phyloP scores from a whole-genome alignment of 2,888 invertebrate genomes.

The Parascotia fuliginaria region DNA sequence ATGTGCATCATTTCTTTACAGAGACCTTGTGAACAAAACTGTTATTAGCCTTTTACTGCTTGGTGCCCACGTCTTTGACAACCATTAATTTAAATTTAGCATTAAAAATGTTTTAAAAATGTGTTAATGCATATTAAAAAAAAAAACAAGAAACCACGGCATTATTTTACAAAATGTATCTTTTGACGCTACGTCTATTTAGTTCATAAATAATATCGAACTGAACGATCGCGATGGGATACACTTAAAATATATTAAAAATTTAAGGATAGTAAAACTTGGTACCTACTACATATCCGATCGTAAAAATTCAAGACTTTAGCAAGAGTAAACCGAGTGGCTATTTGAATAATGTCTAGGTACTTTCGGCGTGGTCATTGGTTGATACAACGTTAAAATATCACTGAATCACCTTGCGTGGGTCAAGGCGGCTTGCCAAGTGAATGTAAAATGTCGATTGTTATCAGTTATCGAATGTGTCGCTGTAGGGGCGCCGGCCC shows the following conservation, averaged over 20 bases:
- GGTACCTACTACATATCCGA: conserved; percentile 11
- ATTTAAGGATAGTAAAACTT: conserved; percentile 16
- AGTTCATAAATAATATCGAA: too few species aligned
- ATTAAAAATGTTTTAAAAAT: conserved; percentile 3
- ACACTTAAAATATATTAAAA: conserved; percentile 18
- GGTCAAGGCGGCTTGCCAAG: conserved; percentile 77
- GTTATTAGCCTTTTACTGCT: conserved; percentile 22
- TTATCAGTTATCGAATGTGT: conserved; percentile 61
- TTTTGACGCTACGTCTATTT: too few species aligned
- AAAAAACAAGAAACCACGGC: neutral
- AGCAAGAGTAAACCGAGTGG: conserved; percentile 45
- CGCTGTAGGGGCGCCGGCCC: conserved; percentile 24
- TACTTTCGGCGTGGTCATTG: conserved; percentile 79
- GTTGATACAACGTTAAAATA: conserved; percentile 74
- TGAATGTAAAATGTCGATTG: conserved; percentile 77
- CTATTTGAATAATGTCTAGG: conserved; percentile 62
- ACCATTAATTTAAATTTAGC: neutral
- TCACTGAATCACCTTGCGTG: conserved; percentile 81
- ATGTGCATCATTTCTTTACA: conserved; percentile 34
- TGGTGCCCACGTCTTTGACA: conserved; percentile 7
- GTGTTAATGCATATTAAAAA: neutral
- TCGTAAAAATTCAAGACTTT: conserved; percentile 22
- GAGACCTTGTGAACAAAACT: conserved; percentile 15
- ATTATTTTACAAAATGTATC: neutral
- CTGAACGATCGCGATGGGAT: neutral